Evolutionary conservation across 2,797 vertebrate genomes (phyloP).

Genomic region (Petrocephalus schoutedeni): DNA sequence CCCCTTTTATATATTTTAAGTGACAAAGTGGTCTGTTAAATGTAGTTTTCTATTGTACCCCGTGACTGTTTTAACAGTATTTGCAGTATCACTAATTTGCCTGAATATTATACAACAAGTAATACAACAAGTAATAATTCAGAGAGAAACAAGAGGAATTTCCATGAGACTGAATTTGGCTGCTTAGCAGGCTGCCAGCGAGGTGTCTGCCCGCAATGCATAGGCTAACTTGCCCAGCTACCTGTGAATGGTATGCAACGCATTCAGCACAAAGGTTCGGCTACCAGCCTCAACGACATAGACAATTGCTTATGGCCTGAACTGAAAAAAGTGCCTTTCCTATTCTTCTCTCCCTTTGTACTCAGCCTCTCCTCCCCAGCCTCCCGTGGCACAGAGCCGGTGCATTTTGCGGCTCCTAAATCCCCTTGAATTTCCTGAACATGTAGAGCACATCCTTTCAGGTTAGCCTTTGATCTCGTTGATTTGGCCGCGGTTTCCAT

Average conservation of each 20-base stretch:
- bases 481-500: background rate
- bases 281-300: background rate
- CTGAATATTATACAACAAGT: background rate
- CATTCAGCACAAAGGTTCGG: background rate
- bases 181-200: background rate
- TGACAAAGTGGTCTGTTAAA: background rate
- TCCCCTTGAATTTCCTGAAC: conserved; percentile 19
- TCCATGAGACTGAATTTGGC: background rate
- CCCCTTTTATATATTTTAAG: background rate
- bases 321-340: conserved; percentile 11
- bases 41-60: background rate
- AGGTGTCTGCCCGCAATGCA: background rate
- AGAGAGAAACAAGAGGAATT: background rate
- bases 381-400: background rate
- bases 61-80: background rate
- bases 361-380: background rate
- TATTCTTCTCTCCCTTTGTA: background rate
- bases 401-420: background rate
- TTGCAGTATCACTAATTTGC: conserved; percentile 4
- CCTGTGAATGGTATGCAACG: background rate
- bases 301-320: conserved; percentile 14
- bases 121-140: background rate
- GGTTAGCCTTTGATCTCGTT: conserved; percentile 23
- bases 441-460: conserved; percentile 19
- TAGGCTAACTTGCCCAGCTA: background rate